Conservation (phyloP, 1,140 invertebrate genomes). For the Thaumetopoea pityocampa region DNA sequence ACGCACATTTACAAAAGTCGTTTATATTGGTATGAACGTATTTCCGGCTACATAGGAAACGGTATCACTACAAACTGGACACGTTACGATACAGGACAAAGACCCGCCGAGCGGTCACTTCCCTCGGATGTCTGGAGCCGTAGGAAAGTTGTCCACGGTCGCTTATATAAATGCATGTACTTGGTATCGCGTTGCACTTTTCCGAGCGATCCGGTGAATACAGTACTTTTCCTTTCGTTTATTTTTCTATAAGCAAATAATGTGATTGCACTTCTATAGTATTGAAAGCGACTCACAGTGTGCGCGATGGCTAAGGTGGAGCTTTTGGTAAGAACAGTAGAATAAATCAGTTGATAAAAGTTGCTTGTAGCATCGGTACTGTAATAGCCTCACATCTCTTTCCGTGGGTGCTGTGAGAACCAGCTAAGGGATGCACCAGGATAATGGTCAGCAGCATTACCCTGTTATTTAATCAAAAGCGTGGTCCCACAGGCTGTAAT, state of each 20-base stretch:
- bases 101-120: constrained; percentile 63
- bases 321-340: constrained; percentile 63
- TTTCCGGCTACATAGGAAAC: constrained; percentile 45
- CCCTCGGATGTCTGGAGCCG: constrained; percentile 49
- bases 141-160: constrained; percentile 58
- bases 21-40: constrained; percentile 21
- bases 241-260: constrained; percentile 39
- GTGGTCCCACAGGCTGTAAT: no score
- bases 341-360: no score
- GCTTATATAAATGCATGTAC: constrained; percentile 70
- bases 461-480: no score
- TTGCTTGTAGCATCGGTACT: no score
- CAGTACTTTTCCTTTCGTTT: constrained; percentile 58
- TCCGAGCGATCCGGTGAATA: constrained; percentile 42
- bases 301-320: constrained; percentile 48
- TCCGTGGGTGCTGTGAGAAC: no score
- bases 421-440: no score
- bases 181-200: constrained; percentile 65
- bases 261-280: constrained; percentile 45
- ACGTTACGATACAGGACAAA: constrained; percentile 65
- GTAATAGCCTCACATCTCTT: no score
- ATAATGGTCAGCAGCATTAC: no score
- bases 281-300: not conserved
- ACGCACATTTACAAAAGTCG: no score
- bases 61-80: constrained; percentile 50